phyloP scores from a whole-genome alignment of 2,113 vertebrate species.

The Penelope pileata region DNA sequence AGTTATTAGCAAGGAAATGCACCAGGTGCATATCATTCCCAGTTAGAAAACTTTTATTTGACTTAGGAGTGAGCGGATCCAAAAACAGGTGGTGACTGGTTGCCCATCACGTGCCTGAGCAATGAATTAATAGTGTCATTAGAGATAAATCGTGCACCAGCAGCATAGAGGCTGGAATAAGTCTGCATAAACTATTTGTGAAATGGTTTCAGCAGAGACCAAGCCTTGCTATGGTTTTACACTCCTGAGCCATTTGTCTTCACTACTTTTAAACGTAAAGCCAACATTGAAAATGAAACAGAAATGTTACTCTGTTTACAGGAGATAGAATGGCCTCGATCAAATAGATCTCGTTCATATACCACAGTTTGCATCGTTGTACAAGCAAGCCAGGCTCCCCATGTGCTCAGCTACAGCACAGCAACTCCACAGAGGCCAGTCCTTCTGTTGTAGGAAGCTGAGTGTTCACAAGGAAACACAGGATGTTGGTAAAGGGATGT shows the following conservation, averaged over 20 bases:
- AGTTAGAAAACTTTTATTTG: background rate
- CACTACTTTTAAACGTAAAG: background rate
- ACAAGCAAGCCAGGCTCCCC: rapidly evolving
- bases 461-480: conserved; percentile 14
- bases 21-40: background rate
- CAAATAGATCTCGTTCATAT: background rate
- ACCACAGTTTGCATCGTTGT: background rate
- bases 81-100: background rate
- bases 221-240: background rate
- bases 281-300: background rate
- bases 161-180: background rate
- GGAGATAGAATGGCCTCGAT: background rate
- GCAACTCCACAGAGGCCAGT: background rate
- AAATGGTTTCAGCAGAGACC: background rate
- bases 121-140: background rate
- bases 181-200: background rate
- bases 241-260: background rate
- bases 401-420: background rate
- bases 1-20: background rate
- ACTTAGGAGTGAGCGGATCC: background rate
- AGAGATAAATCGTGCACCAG: background rate
- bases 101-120: background rate
- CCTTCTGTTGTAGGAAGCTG: conserved; percentile 5
- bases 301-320: background rate
- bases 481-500: conserved; percentile 56